phyloP scores from a whole-genome alignment of 2,113 vertebrate genomes.

The Ptyas mucosa region DNA sequence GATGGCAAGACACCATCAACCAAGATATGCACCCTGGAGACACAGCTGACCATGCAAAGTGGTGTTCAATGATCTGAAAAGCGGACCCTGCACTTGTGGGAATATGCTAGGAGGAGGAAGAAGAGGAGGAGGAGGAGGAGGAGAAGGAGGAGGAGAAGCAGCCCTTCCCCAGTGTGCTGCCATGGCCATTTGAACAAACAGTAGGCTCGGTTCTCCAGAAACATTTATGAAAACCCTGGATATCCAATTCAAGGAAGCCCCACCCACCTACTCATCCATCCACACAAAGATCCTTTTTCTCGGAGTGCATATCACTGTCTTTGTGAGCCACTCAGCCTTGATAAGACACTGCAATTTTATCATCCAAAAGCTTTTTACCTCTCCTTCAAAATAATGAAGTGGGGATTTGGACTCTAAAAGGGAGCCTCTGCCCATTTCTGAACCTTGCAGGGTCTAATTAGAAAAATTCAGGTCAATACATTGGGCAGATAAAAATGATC shows the following conservation, averaged over 20 bases:
- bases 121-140: no score
- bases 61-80: no score
- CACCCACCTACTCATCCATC: no score
- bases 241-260: neutral
- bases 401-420: neutral
- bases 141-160: no score
- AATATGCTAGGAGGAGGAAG: no score
- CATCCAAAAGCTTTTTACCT: slow-evolving; percentile 13
- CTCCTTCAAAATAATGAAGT: neutral
- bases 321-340: neutral
- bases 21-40: no score
- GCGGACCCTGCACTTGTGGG: no score
- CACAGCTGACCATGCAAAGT: no score
- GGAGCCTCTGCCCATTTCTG: neutral
- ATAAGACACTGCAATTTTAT: neutral
- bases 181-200: neutral
- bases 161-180: neutral
- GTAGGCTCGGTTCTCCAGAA: neutral
- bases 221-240: neutral
- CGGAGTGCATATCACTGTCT: neutral
- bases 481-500: neutral
- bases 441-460: neutral
- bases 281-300: neutral
- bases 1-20: no score
- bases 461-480: neutral